These are phyloP conservation scores for Porites evermanni DNA, from an alignment of 92 coral and sea anemone species.

Conservation along the genomic window DNA sequence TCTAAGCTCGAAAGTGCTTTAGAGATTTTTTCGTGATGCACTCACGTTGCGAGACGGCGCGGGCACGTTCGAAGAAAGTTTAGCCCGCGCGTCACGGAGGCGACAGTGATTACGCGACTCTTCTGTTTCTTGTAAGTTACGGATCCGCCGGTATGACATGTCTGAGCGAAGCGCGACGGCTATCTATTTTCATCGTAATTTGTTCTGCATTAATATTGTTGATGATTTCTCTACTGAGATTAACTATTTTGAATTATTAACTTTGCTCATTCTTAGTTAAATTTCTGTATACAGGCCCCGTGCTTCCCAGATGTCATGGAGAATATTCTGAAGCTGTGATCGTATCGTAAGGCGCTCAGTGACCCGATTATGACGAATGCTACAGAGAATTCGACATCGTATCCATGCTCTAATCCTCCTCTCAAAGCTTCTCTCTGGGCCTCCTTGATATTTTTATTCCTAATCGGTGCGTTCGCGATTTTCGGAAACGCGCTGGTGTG, in stretches of 20 bases:
- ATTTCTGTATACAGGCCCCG: neutral
- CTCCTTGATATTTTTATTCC: slow-evolving; percentile 64
- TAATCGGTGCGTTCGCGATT: slow-evolving; percentile 76
- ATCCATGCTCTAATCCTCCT: neutral
- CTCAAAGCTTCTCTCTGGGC: slow-evolving; percentile 8
- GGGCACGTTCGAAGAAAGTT: no score
- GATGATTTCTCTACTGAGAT: slow-evolving; percentile 1
- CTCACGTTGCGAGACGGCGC: neutral
- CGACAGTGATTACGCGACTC: no score
- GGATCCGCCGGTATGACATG: no score
- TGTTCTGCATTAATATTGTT: neutral
- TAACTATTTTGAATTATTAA: slow-evolving; percentile 8
- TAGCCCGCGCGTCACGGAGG: no score
- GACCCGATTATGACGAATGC: neutral
- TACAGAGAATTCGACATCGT: neutral
- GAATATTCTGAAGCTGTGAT: neutral
- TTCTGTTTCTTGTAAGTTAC: no score
- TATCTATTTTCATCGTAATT: neutral
- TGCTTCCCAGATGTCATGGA: neutral
- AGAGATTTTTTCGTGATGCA: neutral
- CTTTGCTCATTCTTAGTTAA: neutral
- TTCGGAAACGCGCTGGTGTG: slow-evolving; percentile 88
- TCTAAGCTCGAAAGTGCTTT: slow-evolving; percentile 19
- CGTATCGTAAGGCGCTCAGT: neutral
- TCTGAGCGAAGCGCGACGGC: neutral